Base-by-base conservation (phyloP, 23 tunicate genomes). In the Ciona savignyi region DNA sequence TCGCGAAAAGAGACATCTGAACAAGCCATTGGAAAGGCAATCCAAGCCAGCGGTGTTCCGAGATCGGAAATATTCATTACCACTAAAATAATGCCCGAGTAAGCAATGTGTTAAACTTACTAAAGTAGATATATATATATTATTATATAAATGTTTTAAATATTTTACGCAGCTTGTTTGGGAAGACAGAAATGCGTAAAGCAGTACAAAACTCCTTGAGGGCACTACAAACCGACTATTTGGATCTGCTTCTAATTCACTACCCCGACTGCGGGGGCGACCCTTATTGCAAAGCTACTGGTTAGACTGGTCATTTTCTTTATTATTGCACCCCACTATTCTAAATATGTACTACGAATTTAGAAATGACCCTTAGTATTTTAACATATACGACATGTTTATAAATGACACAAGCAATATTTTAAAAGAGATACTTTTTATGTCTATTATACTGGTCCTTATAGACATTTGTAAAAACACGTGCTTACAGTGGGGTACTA, bases 41-140 rank as follows among this genome's bases (percentile, higher is more conserved):
- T 78, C 9, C 48, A 31, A 23, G 73, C 48, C 26, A 78, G 83
- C 35, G 74, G 74, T 30, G 63, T 78, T 19, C 75, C 83, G 19
- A 30, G 83, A 51, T 42, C 33, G n/a, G 75, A 78, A 51, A 35
- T 78, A 3, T 78, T 78, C 67, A 51, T 78, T 34, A 60, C 62
- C 51, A 78, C 83, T 1, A 78, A 78, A 69, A 68, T 78, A 22
- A 30, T 69, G 49, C 83, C 83, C 6, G 63, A 78, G 83, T 78
- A 51, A 33, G 74, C 49, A 25, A 42, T 42, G 56, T 42, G 9
- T 42, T 42, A 42, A 42, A n/a, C n/a, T n/a, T n/a, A n/a, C n/a
- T n/a, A n/a, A n/a, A n/a, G n/a, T n/a, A n/a, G n/a, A n/a, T n/a
- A n/a, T n/a, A n/a, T n/a, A n/a, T n/a, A n/a, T n/a, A n/a, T n/a